These are phyloP conservation scores for Alca torda DNA, from an alignment of 2,797 vertebrate genomes.

Conservation along the genomic window DNA sequence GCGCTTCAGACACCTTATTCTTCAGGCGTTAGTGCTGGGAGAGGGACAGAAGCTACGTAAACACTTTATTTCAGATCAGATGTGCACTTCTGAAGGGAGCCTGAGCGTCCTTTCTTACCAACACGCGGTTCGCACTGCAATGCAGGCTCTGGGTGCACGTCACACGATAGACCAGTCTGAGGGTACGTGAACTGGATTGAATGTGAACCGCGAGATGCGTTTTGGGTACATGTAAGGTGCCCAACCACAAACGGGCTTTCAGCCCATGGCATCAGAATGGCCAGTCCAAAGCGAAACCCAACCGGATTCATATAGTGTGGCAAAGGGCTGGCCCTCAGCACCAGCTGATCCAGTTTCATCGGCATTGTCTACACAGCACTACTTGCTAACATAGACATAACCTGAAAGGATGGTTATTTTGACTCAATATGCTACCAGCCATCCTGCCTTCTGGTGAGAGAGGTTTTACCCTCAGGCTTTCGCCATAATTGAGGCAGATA, in stretches of 20 bases:
- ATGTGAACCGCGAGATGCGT: neutral
- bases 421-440: neutral
- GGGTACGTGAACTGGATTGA: neutral
- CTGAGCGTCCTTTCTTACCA: neutral
- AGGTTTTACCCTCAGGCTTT: neutral
- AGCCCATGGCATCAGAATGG: neutral
- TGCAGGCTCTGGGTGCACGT: fast-evolving
- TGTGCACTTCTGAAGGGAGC: neutral
- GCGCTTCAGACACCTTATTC: neutral
- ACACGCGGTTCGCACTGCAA: fast-evolving
- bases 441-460: neutral
- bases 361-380: fast-evolving
- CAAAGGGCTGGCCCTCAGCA: neutral
- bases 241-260: neutral
- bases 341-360: neutral
- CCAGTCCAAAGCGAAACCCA: neutral
- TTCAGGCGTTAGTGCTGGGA: neutral
- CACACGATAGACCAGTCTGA: fast-evolving
- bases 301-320: fast-evolving
- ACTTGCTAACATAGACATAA: neutral
- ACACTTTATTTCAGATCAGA: neutral
- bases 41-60: neutral
- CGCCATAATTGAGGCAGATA: neutral
- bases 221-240: neutral
- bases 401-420: neutral